phyloP scores from a whole-genome alignment of 2,113 vertebrate genomes.

The Cariama cristata region DNA sequence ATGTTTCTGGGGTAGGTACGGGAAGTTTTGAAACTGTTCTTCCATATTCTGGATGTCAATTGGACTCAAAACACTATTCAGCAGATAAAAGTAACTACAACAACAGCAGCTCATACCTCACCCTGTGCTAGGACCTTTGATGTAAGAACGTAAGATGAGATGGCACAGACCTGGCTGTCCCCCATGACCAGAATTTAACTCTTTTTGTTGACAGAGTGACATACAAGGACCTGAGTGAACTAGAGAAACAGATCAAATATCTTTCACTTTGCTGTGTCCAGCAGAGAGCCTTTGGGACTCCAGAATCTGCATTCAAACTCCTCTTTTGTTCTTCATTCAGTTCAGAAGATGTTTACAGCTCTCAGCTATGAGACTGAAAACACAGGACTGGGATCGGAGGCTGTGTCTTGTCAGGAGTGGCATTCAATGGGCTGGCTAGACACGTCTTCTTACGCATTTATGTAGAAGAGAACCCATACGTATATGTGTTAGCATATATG shows the following conservation, averaged over 20 bases:
- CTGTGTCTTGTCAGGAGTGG: neutral
- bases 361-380: neutral
- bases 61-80: neutral
- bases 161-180: neutral
- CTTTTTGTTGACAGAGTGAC: neutral
- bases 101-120: neutral
- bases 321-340: neutral
- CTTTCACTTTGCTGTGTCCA: neutral
- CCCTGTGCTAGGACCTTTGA: neutral
- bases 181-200: neutral
- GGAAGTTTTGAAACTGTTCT: neutral
- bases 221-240: neutral
- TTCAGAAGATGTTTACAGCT: neutral
- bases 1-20: neutral
- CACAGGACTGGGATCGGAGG: neutral
- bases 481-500: rapidly evolving
- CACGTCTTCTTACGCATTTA: neutral
- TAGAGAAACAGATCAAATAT: neutral
- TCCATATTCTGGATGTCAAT: neutral
- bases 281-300: neutral
- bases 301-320: neutral
- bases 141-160: neutral
- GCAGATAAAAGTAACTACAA: neutral
- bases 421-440: neutral
- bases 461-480: neutral